phyloP scores from a whole-genome alignment of 2,888 invertebrate genomes.

The Clanis bilineata region DNA sequence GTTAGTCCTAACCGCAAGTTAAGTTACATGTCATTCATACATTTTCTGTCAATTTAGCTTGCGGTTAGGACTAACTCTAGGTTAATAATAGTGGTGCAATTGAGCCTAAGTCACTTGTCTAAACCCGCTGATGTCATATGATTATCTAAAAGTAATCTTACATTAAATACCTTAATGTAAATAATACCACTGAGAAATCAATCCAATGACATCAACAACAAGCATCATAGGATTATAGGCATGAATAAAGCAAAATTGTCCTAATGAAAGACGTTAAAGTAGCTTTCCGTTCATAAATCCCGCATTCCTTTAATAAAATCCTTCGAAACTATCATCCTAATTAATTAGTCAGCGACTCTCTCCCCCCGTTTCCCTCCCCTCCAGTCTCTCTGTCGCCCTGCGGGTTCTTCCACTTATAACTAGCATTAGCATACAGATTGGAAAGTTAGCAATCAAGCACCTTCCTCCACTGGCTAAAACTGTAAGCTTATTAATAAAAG shows the following conservation, averaged over 20 bases:
- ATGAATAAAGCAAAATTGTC: background rate
- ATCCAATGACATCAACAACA: background rate
- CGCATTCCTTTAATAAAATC: conserved; percentile 34
- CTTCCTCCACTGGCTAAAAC: conserved; percentile 24
- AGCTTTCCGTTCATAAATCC: conserved; percentile 34
- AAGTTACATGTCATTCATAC: too few relatives aligned
- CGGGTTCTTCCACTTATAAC: conserved; percentile 43
- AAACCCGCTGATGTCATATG: too few relatives aligned
- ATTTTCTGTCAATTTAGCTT: too few relatives aligned
- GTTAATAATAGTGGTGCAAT: too few relatives aligned
- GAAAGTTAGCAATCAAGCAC: conserved; percentile 54
- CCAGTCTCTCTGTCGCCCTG: conserved; percentile 21
- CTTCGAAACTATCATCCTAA: conserved; percentile 45
- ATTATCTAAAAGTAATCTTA: too few relatives aligned
- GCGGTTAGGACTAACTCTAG: too few relatives aligned
- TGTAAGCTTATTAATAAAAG: conserved; percentile 27
- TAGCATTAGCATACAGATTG: conserved; percentile 72
- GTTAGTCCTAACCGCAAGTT: too few relatives aligned
- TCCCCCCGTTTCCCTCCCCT: conserved; percentile 14
- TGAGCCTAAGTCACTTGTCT: too few relatives aligned
- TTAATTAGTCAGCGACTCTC: conserved; percentile 40
- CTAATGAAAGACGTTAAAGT: conserved; percentile 26
- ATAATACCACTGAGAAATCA: background rate
- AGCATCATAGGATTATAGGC: background rate
- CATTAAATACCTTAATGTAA: too few relatives aligned